These are phyloP conservation scores for Lemur catta DNA, from an alignment of 2,797 vertebrate species.

Conservation along the genomic window DNA sequence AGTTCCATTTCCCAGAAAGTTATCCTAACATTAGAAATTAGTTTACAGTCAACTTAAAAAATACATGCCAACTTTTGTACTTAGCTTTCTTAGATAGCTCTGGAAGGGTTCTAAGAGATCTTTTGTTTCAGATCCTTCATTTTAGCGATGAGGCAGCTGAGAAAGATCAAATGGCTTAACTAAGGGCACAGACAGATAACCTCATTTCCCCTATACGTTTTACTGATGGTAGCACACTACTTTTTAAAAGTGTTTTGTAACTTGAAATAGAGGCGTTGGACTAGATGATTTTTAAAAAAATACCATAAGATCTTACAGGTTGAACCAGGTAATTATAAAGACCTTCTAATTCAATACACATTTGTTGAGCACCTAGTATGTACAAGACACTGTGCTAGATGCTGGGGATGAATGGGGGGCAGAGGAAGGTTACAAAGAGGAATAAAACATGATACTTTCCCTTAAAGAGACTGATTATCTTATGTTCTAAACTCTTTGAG, in stretches of 20 bases:
- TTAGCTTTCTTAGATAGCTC: background rate
- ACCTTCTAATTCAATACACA: background rate
- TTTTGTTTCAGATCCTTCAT: background rate
- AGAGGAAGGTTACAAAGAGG: background rate
- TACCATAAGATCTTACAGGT: background rate
- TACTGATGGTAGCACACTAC: background rate
- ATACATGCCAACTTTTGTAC: background rate
- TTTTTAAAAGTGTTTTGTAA: constrained; percentile 18
- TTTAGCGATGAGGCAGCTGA: background rate
- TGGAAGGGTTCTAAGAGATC: background rate
- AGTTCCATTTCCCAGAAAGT: background rate
- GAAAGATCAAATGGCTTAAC: background rate
- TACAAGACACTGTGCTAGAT: background rate
- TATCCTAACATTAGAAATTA: background rate
- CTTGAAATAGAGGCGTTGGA: background rate
- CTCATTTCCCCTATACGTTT: background rate
- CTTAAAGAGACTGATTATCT: background rate
- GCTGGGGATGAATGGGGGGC: background rate
- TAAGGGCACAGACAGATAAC: background rate
- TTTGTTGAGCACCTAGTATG: background rate
- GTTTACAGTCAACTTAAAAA: background rate
- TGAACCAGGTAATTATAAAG: background rate
- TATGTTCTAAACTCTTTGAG: background rate
- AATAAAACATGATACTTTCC: background rate
- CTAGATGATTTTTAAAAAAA: background rate